A percentile compares a stretch with the other conserved stretches of the same genome.
phyloP scores from a whole-genome alignment of 2,113 vertebrate species.

The Passerina amoena region DNA sequence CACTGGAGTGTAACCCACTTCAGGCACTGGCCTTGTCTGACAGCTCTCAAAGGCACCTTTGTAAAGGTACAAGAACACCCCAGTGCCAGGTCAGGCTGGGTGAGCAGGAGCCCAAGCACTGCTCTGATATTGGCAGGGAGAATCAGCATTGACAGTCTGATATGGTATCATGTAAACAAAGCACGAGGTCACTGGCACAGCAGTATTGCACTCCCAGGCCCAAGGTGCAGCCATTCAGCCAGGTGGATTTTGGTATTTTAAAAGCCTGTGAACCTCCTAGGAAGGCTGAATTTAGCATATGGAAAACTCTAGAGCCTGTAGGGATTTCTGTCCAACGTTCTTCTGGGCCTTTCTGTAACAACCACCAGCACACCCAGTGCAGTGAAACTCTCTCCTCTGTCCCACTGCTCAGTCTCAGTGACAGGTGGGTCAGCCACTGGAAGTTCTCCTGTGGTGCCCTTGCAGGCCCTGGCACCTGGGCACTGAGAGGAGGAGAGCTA shows the following conservation, averaged over 20 bases:
- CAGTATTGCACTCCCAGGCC: conserved; percentile 37
- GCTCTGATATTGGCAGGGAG: background rate
- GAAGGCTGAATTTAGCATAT: background rate
- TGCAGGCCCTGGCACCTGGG: background rate
- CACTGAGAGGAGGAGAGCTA: background rate
- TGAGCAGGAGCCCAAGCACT: background rate
- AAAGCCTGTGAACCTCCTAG: background rate
- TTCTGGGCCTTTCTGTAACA: conserved; percentile 28
- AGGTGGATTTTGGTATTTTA: background rate
- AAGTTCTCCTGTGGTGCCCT: background rate
- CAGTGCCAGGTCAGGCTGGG: background rate
- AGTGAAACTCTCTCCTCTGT: background rate
- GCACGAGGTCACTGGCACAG: conserved; percentile 1
- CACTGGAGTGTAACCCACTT: background rate
- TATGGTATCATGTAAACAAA: conserved; percentile 2
- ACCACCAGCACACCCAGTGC: conserved; percentile 33
- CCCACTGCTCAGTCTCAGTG: background rate
- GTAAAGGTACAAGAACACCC: background rate
- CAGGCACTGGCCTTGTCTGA: background rate
- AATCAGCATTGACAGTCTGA: background rate
- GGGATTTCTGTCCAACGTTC: background rate
- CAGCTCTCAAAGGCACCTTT: background rate
- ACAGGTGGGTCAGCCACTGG: background rate
- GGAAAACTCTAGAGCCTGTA: background rate
- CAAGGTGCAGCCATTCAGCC: conserved; percentile 2